Evolutionary conservation across 2,888 invertebrate genomes (phyloP), one percentile per base, ranked within the genome.

Genomic region (Crocallis elinguaria): DNA sequence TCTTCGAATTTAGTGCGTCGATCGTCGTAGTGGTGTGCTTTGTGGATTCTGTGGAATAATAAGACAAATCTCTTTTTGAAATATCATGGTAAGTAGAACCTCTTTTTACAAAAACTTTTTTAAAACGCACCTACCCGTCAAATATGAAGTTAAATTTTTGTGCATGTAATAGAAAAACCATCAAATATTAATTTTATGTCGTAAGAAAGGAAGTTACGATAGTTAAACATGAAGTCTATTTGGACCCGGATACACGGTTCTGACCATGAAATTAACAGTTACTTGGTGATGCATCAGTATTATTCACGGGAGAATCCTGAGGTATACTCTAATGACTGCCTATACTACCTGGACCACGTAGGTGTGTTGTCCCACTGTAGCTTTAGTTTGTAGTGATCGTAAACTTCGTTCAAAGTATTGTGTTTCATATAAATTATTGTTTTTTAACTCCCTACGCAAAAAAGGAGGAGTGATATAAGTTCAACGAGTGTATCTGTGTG

Each of bases 241-340:
- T 84, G 84, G 86, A 85, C 82, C 12, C 76, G 76, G 62, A 74
- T 82, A 16, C 69, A 75, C 12, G 69, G 73, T 43, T 66, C 66
- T 41, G 80, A 78, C 8, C 59, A 64, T 30, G 42, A 36, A 36
- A 30, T 29, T 6, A 41, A 42, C 27, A 52, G 42, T 25, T 52
- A 41, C 17, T 46, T 36, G 16, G n/a, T n/a, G 13, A 48, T 48
- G 37, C 8, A 45, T 19, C 35, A 41, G 25, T 37, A 13, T 32
- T 30, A 42, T 23, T 37, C 42, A 19, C 13, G 12, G 14, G 35
- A 51, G 19, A 11, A 33, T 12, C n/a, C 6, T 9, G 30, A 14
- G 46, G 52, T 52, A 51, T 25, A 3, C 9, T 25, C 3, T 25
- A n/a, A n/a, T 25, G 9, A 3, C 23, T 6, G 7, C 8, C 12